phyloP scores from a whole-genome alignment of 2,113 vertebrate genomes.

The Phalacrocorax brasilianus region DNA sequence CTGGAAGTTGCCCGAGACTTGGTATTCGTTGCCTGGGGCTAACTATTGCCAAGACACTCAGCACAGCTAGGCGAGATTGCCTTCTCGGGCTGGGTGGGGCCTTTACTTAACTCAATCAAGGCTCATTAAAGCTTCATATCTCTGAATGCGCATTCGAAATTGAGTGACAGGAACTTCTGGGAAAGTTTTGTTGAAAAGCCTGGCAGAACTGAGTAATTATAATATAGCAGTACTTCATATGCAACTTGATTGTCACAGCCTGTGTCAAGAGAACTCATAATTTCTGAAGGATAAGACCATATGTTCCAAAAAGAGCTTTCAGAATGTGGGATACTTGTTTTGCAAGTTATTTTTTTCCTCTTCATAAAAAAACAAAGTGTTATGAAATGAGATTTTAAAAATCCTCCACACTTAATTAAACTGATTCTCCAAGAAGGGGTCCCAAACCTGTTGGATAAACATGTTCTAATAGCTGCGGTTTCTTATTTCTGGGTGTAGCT shows the following conservation, averaged over 20 bases:
- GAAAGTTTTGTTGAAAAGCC: slow-evolving; percentile 61
- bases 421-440: neutral
- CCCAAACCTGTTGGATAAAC: neutral
- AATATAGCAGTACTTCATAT: slow-evolving; percentile 63
- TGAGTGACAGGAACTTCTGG: slow-evolving; percentile 68
- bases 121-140: slow-evolving; percentile 63
- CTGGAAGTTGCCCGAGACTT: neutral
- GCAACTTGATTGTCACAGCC: slow-evolving; percentile 66
- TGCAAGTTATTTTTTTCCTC: slow-evolving; percentile 18
- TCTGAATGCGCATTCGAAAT: slow-evolving; percentile 48
- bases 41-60: neutral
- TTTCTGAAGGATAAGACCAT: slow-evolving; percentile 66
- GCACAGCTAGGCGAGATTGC: neutral
- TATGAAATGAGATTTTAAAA: slow-evolving; percentile 17
- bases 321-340: slow-evolving; percentile 59
- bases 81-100: slow-evolving; percentile 42
- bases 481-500: neutral
- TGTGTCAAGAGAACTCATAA: slow-evolving; percentile 63
- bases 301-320: slow-evolving; percentile 61
- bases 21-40: slow-evolving; percentile 18
- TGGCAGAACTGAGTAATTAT: slow-evolving; percentile 59
- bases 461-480: neutral
- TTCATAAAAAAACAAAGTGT: neutral
- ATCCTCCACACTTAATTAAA: slow-evolving; percentile 13
- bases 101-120: slow-evolving; percentile 33